Evolutionary conservation across 2,888 invertebrate genomes (phyloP), one percentile per base, ranked within the genome.

Genomic region (Idaea dimidiata): DNA sequence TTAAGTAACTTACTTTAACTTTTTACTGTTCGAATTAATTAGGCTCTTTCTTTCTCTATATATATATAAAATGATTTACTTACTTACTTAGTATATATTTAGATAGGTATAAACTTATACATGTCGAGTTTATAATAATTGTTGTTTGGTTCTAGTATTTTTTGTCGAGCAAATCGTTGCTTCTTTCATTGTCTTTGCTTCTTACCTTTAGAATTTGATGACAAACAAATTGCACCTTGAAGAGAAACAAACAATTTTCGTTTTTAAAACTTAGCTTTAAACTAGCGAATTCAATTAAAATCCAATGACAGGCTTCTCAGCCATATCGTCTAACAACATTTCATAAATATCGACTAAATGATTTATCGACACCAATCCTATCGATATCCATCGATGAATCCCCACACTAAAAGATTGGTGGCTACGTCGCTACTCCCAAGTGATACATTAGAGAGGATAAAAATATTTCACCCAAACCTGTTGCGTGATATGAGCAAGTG

Each of bases 401-500:
- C 75, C 74, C 66, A 74, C 82, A 76, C 83, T 84, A 79, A 68
- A 81, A 81, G 80, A 81, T 79, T 66, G 77, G 77, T 78, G 82
- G 79, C 78, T 74, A 76, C 77, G 77, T 78, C 83, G 79, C 78
- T 74, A 76, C 77, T 71, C 72, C 71, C 69, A 73, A 83, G 84
- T 88, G 89, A 89, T 89, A 90, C 86, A 89, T 89, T 89, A 85
- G 73, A 66, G 73, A 73, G 83, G 83, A 86, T 88, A 85, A 88
- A 88, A 91, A 89, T 89, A 89, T 89, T 85, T 88, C 86, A 82
- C 82, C 78, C 79, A 71, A 78, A 91, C 91, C 91, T 91, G 91
- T 91, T 91, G 91, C 88, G 79, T 74, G 80, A 81, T 81, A 81
- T 81, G 81, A 80, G 73, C 73, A 76, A 81, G 78, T 74, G 73